Conservation (phyloP, 2,113 vertebrate species). For the Arenaria interpres region DNA sequence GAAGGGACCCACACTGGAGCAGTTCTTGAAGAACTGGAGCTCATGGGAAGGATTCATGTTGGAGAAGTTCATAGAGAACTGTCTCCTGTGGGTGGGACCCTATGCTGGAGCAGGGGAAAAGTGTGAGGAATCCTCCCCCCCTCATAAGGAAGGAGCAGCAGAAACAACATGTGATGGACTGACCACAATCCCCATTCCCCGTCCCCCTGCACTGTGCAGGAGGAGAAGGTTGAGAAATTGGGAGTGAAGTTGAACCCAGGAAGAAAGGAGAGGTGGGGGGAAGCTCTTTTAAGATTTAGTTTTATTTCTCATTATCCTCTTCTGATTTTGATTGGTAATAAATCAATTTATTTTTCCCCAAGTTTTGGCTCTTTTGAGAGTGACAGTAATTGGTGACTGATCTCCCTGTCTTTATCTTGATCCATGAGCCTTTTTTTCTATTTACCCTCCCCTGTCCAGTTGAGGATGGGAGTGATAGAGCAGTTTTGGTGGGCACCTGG, state of each 20-base stretch:
- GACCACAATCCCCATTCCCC: not conserved
- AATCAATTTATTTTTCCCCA: not conserved
- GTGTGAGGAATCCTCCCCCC: not conserved
- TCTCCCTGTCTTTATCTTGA: not conserved
- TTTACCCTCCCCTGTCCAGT: not conserved
- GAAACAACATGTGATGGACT: not conserved
- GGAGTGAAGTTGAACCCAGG: not conserved
- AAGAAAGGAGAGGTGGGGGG: not conserved
- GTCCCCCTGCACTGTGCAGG: not conserved
- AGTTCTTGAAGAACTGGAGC: not conserved
- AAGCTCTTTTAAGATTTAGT: not conserved
- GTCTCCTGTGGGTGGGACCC: not conserved
- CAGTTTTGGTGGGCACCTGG: not conserved
- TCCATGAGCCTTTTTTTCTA: not conserved
- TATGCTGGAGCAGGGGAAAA: not conserved
- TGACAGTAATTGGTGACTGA: not conserved
- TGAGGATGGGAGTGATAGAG: not conserved
- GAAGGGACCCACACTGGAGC: not conserved
- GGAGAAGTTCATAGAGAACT: not conserved
- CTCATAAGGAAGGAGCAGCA: not conserved
- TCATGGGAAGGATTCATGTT: not conserved
- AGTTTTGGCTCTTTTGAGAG: not conserved
- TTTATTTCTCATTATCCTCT: not conserved
- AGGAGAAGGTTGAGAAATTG: not conserved
- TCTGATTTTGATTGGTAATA: not conserved